These are phyloP conservation scores for Platycheirus rosarum DNA, from an alignment of 2,888 invertebrate genomes.

Conservation along the genomic window DNA sequence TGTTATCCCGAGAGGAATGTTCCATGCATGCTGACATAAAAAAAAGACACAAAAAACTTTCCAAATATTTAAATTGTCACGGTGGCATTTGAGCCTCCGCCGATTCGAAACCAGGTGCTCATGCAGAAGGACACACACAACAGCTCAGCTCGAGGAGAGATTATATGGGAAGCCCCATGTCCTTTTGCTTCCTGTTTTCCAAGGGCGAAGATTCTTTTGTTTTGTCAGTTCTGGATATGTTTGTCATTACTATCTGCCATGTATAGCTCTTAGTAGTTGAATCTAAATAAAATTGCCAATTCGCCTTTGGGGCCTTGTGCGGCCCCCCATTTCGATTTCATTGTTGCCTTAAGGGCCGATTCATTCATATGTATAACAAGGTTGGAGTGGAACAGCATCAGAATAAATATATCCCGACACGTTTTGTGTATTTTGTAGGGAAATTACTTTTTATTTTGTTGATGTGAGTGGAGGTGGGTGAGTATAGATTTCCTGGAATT, in stretches of 20 bases:
- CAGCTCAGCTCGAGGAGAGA: background rate
- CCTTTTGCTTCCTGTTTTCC: background rate
- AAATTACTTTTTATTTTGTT: constrained; percentile 34
- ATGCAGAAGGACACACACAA: constrained; percentile 18
- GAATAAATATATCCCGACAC: constrained; percentile 23
- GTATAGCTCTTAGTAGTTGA: constrained; percentile 25
- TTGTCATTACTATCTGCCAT: constrained; percentile 18
- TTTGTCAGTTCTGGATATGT: constrained; percentile 1
- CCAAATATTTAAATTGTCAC: constrained; percentile 19
- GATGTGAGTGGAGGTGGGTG: background rate
- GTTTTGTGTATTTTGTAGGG: constrained; percentile 36
- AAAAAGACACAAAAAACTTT: constrained; percentile 10
- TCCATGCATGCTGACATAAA: background rate
- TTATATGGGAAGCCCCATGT: background rate
- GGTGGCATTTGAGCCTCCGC: background rate
- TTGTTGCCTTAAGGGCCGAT: constrained; percentile 21
- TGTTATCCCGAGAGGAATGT: background rate
- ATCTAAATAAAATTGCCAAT: constrained; percentile 67
- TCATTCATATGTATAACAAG: background rate
- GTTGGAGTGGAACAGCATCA: background rate
- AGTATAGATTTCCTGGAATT: constrained; percentile 20
- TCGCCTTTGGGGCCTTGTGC: constrained; percentile 32
- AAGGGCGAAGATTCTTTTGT: background rate
- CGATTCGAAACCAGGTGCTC: constrained; percentile 20
- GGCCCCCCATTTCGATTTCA: constrained; percentile 63